Conservation (phyloP, 1,140 invertebrate genomes). For the Aradophagus sp. region DNA sequence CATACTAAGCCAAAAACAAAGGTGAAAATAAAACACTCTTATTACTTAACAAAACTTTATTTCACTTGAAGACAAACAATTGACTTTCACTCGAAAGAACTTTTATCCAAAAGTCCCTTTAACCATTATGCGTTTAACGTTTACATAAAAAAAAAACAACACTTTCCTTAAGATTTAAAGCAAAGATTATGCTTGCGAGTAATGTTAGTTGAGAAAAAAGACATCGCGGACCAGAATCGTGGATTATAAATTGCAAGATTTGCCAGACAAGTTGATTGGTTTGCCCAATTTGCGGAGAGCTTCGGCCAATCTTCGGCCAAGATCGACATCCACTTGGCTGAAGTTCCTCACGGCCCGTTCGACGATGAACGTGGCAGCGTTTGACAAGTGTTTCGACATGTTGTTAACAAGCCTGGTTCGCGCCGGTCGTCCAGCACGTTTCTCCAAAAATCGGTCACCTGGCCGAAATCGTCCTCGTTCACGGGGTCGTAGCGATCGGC, state of each 20-base stretch:
- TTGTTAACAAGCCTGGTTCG: conserved; percentile 85
- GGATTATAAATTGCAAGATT: conserved; percentile 67
- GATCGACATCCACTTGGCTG: conserved; percentile 79
- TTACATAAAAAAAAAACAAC: conserved; percentile 13
- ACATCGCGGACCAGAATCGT: too few species aligned
- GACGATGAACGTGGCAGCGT: conserved; percentile 90
- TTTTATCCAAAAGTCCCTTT: conserved; percentile 13
- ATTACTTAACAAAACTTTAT: conserved; percentile 32
- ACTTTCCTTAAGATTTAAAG: too few species aligned
- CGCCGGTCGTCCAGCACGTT: conserved; percentile 84
- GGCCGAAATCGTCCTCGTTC: conserved; percentile 93
- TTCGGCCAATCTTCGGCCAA: conserved; percentile 80
- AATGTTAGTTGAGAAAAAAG: too few species aligned
- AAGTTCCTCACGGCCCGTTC: conserved; percentile 88
- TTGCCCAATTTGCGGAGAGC: conserved; percentile 77
- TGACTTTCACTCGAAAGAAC: conserved; percentile 9
- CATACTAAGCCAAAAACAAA: too few species aligned
- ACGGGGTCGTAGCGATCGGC: conserved; percentile 85
- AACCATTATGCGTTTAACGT: conserved; percentile 7
- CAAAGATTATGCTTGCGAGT: too few species aligned
- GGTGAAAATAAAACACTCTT: background rate
- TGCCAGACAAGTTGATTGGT: conserved; percentile 68
- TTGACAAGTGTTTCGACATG: conserved; percentile 84
- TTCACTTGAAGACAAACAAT: too few species aligned
- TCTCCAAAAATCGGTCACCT: conserved; percentile 87